These are phyloP conservation scores for Acanthisitta chloris DNA, from an alignment of 2,113 vertebrate species.

Conservation along the genomic window DNA sequence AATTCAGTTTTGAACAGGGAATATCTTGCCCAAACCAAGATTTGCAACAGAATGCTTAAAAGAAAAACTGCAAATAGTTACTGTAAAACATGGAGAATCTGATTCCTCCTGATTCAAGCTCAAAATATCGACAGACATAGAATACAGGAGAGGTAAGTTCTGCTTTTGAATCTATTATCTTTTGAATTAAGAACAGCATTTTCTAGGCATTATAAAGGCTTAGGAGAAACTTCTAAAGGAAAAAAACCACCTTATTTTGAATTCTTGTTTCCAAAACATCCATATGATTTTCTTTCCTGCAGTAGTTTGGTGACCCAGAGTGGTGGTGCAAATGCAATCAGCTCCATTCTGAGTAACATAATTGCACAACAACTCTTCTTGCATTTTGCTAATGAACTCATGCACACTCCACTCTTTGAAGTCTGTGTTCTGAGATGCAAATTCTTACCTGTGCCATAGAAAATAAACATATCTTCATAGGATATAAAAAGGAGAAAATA, in stretches of 20 bases:
- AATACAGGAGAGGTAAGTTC: not conserved
- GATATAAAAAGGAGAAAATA: not conserved
- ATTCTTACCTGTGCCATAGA: not conserved
- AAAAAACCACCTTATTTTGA: not conserved
- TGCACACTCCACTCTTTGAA: not conserved
- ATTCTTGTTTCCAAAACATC: not conserved
- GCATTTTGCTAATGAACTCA: not conserved
- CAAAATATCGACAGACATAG: not conserved
- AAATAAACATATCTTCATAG: not conserved
- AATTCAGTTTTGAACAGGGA: not conserved
- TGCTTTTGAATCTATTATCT: not conserved
- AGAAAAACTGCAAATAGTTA: not conserved
- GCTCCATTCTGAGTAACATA: not conserved
- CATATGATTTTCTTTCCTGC: not conserved
- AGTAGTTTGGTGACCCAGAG: not conserved
- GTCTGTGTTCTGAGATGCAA: not conserved
- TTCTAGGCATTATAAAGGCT: not conserved
- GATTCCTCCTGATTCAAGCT: not conserved
- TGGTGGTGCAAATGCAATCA: not conserved
- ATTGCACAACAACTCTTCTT: not conserved
- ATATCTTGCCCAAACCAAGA: not conserved
- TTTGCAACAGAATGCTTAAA: not conserved
- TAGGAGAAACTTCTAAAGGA: not conserved
- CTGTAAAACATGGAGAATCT: not conserved
- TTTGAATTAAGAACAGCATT: not conserved